phyloP scores from a whole-genome alignment of 2,113 vertebrate genomes.

The Picathartes gymnocephalus region DNA sequence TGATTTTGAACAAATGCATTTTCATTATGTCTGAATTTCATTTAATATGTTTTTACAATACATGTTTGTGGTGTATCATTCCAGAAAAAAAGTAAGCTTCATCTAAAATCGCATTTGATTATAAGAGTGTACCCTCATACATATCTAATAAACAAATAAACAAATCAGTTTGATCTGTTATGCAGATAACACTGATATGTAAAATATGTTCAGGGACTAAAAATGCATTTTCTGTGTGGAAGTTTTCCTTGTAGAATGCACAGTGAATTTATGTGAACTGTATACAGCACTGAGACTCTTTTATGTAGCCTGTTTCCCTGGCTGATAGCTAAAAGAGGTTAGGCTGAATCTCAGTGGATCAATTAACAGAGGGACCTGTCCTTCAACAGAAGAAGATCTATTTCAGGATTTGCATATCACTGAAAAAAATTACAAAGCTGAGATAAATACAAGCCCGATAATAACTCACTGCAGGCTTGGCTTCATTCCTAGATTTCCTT shows the following conservation, averaged over 20 bases:
- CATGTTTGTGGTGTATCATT: slow-evolving; percentile 17
- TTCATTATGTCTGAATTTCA: slow-evolving; percentile 69
- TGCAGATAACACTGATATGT: slow-evolving; percentile 61
- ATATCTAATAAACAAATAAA: slow-evolving; percentile 75
- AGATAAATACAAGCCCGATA: slow-evolving; percentile 84
- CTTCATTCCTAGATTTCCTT: slow-evolving; percentile 87
- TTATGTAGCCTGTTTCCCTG: slow-evolving; percentile 77
- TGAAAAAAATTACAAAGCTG: slow-evolving; percentile 86
- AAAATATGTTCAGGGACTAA: slow-evolving; percentile 56
- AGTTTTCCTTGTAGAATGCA: slow-evolving; percentile 60
- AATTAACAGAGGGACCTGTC: slow-evolving; percentile 91
- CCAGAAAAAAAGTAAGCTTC: slow-evolving; percentile 52
- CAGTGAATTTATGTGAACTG: slow-evolving; percentile 75
- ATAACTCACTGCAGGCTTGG: slow-evolving; percentile 92
- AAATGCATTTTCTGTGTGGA: slow-evolving; percentile 55
- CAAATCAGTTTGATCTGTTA: slow-evolving; percentile 73
- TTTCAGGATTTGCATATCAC: slow-evolving; percentile 89
- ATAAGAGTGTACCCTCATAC: slow-evolving; percentile 57
- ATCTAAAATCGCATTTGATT: slow-evolving; percentile 67
- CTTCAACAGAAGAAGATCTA: slow-evolving; percentile 86
- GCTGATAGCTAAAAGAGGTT: slow-evolving; percentile 81
- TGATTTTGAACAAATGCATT: slow-evolving; percentile 58
- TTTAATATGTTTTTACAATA: slow-evolving; percentile 71
- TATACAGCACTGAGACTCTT: slow-evolving; percentile 70
- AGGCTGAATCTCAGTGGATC: slow-evolving; percentile 89